Evolutionary conservation across 2,888 invertebrate species (phyloP).

Genomic region (Linhomoeus sp.): DNA sequence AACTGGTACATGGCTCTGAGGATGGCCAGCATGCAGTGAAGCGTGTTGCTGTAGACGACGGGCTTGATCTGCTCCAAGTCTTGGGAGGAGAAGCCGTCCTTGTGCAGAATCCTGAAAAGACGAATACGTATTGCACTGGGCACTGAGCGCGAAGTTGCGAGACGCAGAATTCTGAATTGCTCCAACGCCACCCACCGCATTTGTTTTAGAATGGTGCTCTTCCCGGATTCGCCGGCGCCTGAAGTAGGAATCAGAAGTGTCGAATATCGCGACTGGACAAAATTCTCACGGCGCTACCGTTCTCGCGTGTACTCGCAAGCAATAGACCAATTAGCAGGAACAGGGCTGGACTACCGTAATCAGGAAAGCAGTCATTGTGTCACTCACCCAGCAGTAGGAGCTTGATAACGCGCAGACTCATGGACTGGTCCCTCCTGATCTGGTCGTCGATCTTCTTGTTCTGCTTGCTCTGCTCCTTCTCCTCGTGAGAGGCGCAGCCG

Average conservation of each 20-base stretch:
- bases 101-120: too few species aligned
- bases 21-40: slow-evolving; percentile 98
- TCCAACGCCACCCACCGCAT: slow-evolving; percentile 55
- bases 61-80: slow-evolving; percentile 98
- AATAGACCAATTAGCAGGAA: too few species aligned
- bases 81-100: slow-evolving; percentile 97
- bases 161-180: too few species aligned
- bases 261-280: too few species aligned
- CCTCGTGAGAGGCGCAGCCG: slow-evolving; percentile 23
- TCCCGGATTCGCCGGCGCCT: slow-evolving; percentile 97
- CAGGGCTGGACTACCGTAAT: too few species aligned
- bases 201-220: slow-evolving; percentile 98
- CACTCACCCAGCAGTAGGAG: slow-evolving; percentile 21
- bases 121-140: too few species aligned
- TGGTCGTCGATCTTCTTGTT: slow-evolving; percentile 26
- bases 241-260: slow-evolving; percentile 7
- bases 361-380: too few species aligned
- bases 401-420: slow-evolving; percentile 24
- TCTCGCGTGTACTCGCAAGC: too few species aligned
- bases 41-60: slow-evolving; percentile 99
- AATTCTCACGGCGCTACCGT: too few species aligned
- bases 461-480: slow-evolving; percentile 22
- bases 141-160: too few species aligned
- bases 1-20: slow-evolving; percentile 97
- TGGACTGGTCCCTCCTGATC: slow-evolving; percentile 24